Evolutionary conservation across 2,113 vertebrate genomes (phyloP), one percentile per base, ranked within the genome.

Genomic region (Dicentrarchus labrax): DNA sequence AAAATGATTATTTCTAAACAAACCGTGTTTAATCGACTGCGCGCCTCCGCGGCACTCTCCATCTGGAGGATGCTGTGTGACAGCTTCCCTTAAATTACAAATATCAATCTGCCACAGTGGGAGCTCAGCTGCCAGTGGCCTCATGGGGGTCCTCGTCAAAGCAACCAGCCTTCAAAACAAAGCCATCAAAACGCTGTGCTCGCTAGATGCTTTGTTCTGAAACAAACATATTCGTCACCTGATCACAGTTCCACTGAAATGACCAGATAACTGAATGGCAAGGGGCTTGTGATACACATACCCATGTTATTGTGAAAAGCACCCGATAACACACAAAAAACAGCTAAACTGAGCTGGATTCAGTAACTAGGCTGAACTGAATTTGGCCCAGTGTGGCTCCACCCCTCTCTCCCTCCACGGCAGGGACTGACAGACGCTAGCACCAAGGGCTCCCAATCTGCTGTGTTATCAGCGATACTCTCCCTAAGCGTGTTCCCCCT

Each of bases 51-150:
- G 60, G 87, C 91, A 82, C 89, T 83, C 84, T 93, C 92, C 92
- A 92, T 94, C 91, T 94, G 93, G 88, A 90, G 89, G 90, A 89
- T 91, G 92, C 91, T 89, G 92, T 82, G 88, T 93, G 91, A 92
- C 92, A 93, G 91, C 92, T 92, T 92, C 92, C 78, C 88, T 91
- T 93, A 94, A 94, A 94, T 94, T 93, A 94, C 94, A 93, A 94
- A 94, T 94, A 94, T 93, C 92, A 94, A 93, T 94, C 92, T 92
- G 94, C 90, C 93, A 91, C 93, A 93, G 92, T 86, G 89, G 94
- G 91, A 92, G 92, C 92, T 91, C 84, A 87, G 92, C 88, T 93
- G 89, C 88, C 91, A 88, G 86, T 81, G 88, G 91, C 91, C 93
- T 93, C 92, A 85, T 90, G 88, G 93, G 94, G 91, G 89, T 88